These are phyloP conservation scores for Argya squamiceps DNA, from an alignment of 2,797 vertebrate genomes.

Conservation along the genomic window DNA sequence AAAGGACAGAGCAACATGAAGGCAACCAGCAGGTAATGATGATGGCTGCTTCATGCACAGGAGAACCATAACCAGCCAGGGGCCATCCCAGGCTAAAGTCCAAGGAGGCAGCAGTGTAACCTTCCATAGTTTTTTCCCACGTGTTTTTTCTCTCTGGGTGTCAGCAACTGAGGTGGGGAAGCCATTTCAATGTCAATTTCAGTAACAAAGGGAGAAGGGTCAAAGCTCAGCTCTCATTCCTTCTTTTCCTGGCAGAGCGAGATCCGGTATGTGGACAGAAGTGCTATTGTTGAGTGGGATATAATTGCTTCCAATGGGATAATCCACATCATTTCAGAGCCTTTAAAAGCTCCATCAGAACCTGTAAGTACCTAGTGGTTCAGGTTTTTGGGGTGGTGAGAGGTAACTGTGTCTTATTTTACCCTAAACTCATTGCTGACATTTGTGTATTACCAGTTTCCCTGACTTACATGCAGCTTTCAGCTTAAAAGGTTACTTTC, in stretches of 20 bases:
- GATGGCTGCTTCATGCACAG: not conserved
- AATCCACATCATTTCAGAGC: constrained; percentile 88
- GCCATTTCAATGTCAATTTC: not conserved
- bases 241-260: constrained; percentile 66
- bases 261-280: constrained; percentile 84
- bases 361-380: constrained; percentile 68
- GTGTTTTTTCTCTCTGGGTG: not conserved
- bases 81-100: not conserved
- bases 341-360: constrained; percentile 82
- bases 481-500: not conserved
- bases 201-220: not conserved
- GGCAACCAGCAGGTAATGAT: not conserved
- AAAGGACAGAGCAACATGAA: not conserved
- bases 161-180: not conserved
- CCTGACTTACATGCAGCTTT: not conserved
- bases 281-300: constrained; percentile 82
- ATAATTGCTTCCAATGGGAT: constrained; percentile 90
- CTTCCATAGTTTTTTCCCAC: fast-evolving
- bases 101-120: not conserved
- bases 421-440: not conserved
- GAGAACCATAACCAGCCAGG: not conserved
- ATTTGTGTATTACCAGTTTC: not conserved
- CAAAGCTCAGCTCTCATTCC: not conserved
- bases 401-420: not conserved
- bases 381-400: not conserved